phyloP scores from a whole-genome alignment of 2,113 vertebrate genomes.

The Petaurus breviceps region DNA sequence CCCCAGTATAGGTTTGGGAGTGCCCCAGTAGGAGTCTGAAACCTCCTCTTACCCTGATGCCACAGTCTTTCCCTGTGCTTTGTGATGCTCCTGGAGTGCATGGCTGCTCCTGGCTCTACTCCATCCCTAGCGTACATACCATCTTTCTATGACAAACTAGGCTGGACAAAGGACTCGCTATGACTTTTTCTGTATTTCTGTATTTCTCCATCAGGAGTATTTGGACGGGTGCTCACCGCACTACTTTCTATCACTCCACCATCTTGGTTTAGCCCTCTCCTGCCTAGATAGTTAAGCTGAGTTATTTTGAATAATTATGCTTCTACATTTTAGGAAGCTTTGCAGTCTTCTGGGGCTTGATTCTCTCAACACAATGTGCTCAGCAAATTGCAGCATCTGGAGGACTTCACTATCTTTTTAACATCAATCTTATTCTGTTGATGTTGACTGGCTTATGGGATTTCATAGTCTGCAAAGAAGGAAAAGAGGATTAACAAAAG shows the following conservation, averaged over 20 bases:
- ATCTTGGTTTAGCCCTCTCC: not conserved
- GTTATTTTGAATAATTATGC: not conserved
- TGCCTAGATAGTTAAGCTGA: not conserved
- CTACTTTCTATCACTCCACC: not conserved
- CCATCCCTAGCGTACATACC: not conserved
- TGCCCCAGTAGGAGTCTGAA: not conserved
- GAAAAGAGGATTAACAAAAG: not conserved
- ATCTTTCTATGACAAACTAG: not conserved
- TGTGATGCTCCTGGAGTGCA: not conserved
- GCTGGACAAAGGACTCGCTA: not conserved
- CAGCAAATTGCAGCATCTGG: not conserved
- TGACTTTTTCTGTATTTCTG: not conserved
- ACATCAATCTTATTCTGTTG: not conserved
- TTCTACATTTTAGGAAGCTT: not conserved
- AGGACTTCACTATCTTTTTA: not conserved
- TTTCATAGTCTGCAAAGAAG: not conserved
- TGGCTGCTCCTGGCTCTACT: not conserved
- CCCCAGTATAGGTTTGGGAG: not conserved
- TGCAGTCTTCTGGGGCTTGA: not conserved
- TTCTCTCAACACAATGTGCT: not conserved
- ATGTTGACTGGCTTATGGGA: not conserved
- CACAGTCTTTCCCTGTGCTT: too few relatives aligned
- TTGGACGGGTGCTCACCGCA: too few relatives aligned
- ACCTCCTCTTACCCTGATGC: not conserved
- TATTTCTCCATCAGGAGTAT: not conserved